Percentiles rank a stretch among this genome's conserved stretches.
Evolutionary conservation across 2,113 vertebrate genomes (phyloP).

Genomic region (Cryptomyrus ogoouensis): DNA sequence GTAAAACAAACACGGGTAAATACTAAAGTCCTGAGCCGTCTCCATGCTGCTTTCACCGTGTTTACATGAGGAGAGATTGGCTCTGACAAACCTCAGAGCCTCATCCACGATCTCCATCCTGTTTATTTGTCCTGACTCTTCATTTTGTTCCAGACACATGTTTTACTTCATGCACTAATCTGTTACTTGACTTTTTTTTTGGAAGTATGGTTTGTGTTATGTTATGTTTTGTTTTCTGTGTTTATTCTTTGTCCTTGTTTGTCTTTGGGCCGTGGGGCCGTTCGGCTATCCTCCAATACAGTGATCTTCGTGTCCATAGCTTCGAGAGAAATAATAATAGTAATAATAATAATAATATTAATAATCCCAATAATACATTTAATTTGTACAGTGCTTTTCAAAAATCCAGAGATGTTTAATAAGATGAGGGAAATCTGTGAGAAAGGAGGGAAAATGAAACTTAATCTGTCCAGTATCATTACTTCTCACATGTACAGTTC

Average conservation of each 20-base stretch:
- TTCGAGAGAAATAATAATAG: neutral
- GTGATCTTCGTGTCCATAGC: neutral
- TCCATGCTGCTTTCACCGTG: neutral
- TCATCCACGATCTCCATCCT: neutral
- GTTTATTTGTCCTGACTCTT: constrained; percentile 8
- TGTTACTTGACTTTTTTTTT: neutral
- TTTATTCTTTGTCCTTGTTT: neutral
- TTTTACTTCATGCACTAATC: neutral
- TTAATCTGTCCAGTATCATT: neutral
- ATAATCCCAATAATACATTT: neutral
- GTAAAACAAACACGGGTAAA: constrained; percentile 22
- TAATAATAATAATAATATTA: neutral
- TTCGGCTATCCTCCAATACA: neutral
- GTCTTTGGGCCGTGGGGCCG: neutral
- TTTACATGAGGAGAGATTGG: constrained; percentile 3
- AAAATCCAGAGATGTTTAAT: neutral
- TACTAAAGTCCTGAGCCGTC: neutral
- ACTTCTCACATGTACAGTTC: neutral
- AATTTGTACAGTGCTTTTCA: neutral
- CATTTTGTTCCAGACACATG: neutral
- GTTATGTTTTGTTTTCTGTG: neutral
- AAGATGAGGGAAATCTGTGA: neutral
- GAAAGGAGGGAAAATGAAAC: neutral
- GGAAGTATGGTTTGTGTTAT: neutral
- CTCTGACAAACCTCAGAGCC: constrained; percentile 7